A percentile compares a stretch with the other conserved stretches of the same genome.
Conservation (phyloP, 2,113 vertebrate species). For the Lycaon pictus region DNA sequence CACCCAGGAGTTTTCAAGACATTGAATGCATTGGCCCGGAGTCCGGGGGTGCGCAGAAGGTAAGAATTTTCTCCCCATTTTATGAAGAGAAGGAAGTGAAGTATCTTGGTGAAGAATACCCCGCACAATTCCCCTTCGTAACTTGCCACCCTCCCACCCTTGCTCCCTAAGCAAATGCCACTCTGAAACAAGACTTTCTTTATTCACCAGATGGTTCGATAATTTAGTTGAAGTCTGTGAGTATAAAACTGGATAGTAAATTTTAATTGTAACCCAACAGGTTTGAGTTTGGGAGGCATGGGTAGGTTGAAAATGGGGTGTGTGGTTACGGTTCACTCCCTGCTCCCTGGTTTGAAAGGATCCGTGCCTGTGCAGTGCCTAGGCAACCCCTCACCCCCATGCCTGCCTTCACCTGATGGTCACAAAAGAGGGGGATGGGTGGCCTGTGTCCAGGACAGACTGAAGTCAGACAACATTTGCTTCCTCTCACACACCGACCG, state of each 20-base stretch:
- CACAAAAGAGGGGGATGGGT: neutral
- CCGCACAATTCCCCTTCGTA: neutral
- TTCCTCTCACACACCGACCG: neutral
- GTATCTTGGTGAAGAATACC: neutral
- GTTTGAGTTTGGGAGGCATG: slow-evolving; percentile 48
- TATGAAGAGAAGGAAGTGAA: neutral
- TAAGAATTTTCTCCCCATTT: neutral
- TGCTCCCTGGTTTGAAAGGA: neutral
- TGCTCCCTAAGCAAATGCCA: neutral
- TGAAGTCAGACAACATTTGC: neutral
- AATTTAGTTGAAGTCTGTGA: slow-evolving; percentile 53
- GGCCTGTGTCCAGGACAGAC: neutral
- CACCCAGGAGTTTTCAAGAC: neutral
- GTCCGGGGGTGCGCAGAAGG: neutral
- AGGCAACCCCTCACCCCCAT: neutral
- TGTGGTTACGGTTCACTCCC: neutral
- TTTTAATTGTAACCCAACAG: slow-evolving; percentile 75
- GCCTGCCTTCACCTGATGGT: neutral
- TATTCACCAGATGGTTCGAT: slow-evolving; percentile 61
- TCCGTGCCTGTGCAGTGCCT: neutral
- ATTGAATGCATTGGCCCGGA: neutral
- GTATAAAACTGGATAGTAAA: slow-evolving; percentile 72
- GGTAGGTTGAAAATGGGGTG: neutral
- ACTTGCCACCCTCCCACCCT: neutral
- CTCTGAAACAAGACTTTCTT: slow-evolving; percentile 56